These are phyloP conservation scores for Zaprionus inermis DNA, from an alignment of 1,140 invertebrate genomes.

Conservation along the genomic window DNA sequence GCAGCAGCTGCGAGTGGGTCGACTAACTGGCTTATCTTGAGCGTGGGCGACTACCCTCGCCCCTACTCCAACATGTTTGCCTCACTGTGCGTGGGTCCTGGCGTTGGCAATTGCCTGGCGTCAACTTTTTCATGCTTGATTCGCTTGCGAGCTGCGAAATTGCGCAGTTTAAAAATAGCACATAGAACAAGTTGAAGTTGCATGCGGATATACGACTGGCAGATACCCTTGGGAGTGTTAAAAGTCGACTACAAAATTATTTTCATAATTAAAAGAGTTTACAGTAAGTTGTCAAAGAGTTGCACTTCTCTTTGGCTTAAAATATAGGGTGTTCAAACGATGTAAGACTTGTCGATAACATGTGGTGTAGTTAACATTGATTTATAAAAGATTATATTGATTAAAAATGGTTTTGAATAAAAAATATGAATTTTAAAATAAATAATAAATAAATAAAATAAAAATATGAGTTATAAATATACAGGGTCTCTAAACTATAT, in stretches of 20 bases:
- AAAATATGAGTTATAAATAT: background rate
- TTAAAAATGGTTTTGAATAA: background rate
- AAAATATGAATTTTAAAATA: background rate
- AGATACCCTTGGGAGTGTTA: background rate
- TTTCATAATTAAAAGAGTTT: background rate
- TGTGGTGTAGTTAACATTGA: accelerated
- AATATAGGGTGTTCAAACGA: background rate
- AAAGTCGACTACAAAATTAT: accelerated
- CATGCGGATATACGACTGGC: background rate
- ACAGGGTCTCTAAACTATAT: background rate
- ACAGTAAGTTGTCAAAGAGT: background rate
- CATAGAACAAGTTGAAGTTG: background rate
- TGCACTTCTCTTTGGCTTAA: background rate
- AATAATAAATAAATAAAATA: no score
- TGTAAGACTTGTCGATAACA: background rate
- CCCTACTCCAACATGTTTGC: background rate
- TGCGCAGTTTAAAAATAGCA: slow-evolving; percentile 5
- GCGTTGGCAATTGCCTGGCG: slow-evolving; percentile 26
- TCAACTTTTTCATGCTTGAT: slow-evolving; percentile 34
- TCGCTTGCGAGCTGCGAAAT: slow-evolving; percentile 21
- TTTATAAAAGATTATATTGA: accelerated
- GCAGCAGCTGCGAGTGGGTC: slow-evolving; percentile 31
- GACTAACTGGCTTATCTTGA: slow-evolving; percentile 25
- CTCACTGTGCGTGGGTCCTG: slow-evolving; percentile 18
- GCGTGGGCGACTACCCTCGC: slow-evolving; percentile 25